Evolutionary conservation across 2,113 vertebrate species (phyloP).

Genomic region (Hemiprocne comata): DNA sequence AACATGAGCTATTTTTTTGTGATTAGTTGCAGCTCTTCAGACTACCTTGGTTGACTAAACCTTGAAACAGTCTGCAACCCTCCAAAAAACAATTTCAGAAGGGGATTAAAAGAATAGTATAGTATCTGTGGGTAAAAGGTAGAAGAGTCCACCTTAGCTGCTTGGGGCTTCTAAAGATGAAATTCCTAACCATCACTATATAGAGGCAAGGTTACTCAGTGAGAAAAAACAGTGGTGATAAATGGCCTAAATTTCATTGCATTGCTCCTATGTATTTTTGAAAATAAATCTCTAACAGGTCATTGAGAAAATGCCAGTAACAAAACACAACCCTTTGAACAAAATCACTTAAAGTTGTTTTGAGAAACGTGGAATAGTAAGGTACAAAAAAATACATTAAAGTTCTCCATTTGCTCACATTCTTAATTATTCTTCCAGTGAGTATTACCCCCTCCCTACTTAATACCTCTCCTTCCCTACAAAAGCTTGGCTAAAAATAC

Average conservation of each 20-base stretch:
- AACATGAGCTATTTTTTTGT: not conserved
- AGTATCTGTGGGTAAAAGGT: not conserved
- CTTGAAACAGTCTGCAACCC: not conserved
- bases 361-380: not conserved
- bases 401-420: not conserved
- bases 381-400: not conserved
- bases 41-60: not conserved
- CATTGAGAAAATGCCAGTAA: not conserved
- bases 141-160: not conserved
- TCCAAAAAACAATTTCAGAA: constrained; percentile 9
- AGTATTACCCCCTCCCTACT: not conserved
- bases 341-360: not conserved
- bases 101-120: not conserved
- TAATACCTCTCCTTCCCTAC: not conserved
- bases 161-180: not conserved
- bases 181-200: not conserved
- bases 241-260: not conserved
- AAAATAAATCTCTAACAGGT: not conserved
- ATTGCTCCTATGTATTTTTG: not conserved
- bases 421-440: not conserved
- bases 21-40: constrained; percentile 5
- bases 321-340: not conserved
- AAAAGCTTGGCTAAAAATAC: not conserved
- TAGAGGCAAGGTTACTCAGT: not conserved
- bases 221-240: not conserved